Conservation (phyloP, 2,113 vertebrate species). For the Nothoprocta pentlandii region DNA sequence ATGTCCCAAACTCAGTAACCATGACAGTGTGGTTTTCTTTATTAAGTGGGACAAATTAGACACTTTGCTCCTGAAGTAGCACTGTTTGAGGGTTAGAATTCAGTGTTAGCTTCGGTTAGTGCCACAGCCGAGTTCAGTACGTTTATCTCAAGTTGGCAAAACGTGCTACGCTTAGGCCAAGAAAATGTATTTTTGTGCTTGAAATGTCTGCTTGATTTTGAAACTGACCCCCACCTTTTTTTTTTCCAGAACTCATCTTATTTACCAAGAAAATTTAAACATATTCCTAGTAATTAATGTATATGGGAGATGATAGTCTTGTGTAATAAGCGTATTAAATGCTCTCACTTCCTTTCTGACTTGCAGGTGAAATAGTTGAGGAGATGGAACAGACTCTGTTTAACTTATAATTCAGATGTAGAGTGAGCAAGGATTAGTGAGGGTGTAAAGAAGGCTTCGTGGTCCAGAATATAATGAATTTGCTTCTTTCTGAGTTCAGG, state of each 20-base stretch:
- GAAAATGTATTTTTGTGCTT: neutral
- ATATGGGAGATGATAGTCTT: neutral
- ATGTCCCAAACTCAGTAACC: neutral
- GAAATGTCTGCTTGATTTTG: neutral
- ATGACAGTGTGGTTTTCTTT: neutral
- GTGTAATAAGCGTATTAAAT: neutral
- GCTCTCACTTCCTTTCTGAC: neutral
- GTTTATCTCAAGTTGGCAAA: neutral
- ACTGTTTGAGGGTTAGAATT: neutral
- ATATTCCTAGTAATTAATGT: neutral
- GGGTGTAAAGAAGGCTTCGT: neutral
- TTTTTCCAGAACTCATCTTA: neutral
- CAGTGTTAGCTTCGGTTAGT: neutral
- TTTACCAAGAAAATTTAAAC: neutral
- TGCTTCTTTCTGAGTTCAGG: neutral
- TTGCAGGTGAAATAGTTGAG: neutral
- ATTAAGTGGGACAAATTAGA: slow-evolving; percentile 5
- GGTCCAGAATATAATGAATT: neutral
- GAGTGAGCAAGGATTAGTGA: neutral
- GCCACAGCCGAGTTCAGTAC: neutral
- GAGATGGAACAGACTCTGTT: neutral
- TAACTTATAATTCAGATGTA: neutral
- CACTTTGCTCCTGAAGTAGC: neutral
- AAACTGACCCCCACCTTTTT: neutral
- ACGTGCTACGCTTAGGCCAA: neutral